These are phyloP conservation scores for Glaucidium brasilianum DNA, from an alignment of 2,113 vertebrate genomes.

Conservation along the genomic window DNA sequence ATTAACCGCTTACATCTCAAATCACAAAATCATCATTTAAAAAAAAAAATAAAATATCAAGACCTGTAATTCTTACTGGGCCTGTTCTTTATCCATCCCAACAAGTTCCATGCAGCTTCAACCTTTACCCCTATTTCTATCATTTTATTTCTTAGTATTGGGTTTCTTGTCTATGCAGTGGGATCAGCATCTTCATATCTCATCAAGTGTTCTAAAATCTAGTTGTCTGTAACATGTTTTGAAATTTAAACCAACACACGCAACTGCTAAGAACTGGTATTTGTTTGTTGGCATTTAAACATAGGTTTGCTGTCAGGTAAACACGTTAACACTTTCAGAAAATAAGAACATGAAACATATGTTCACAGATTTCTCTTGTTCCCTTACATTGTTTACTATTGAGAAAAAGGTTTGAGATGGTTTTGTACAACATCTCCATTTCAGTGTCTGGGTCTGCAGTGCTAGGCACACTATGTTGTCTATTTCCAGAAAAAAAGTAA, in stretches of 20 bases:
- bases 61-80: neutral
- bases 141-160: neutral
- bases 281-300: neutral
- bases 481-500: neutral
- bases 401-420: neutral
- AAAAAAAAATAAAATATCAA: neutral
- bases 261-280: neutral
- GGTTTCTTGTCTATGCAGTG: neutral
- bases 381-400: neutral
- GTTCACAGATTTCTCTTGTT: neutral
- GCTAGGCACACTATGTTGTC: too few species aligned
- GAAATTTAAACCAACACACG: neutral
- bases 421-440: neutral
- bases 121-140: too few species aligned
- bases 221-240: neutral
- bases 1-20: neutral
- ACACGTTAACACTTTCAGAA: neutral
- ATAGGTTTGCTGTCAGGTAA: neutral
- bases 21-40: neutral
- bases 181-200: neutral
- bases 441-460: neutral
- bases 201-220: neutral
- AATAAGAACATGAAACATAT: neutral
- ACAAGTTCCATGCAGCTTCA: neutral
- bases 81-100: neutral